Evolutionary conservation across 2,888 invertebrate species (phyloP), one percentile per base, ranked within the genome.

Genomic region (Drosophila mulleri): DNA sequence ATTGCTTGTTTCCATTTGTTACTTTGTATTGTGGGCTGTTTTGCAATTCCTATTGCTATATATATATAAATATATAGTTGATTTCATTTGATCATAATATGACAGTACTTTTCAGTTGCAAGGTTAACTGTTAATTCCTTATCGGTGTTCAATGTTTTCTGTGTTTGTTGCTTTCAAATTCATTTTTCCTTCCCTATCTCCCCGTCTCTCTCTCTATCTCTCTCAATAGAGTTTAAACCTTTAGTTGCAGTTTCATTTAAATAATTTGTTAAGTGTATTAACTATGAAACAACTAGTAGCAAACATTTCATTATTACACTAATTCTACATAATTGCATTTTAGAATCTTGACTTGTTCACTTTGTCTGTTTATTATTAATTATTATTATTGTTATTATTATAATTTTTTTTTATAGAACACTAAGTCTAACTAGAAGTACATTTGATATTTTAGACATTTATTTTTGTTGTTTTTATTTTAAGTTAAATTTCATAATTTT

Each of bases 211-310:
- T 14, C 4, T 39, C 14, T 47, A 16, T 53, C 16, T 20, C 20
- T 39, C 39, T 41, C 60, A 53, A 23, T 67, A 56, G 57, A 67
- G 66, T 61, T 70, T 65, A 79, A 82, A 67, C 72, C 74, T 47
- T 82, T 63, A 72, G 57, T 78, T 73, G 67, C 65, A 75, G 67
- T 72, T 72, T 29, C 42, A 45, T 67, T 57, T 37, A 64, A 59
- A 65, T 61, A 63, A 70, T 79, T 76, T 78, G 80, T 75, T 70
- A 66, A 75, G 54, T 52, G 58, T 78, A 80, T 72, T 78, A 79
- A 65, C 80, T 80, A 80, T 69, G 87, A 75, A 83, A 86, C 85
- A 80, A 88, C 87, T 83, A 87, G 81, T 86, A 70, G 87, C 83
- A 86, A 83, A 83, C 67, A 80, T 62, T 83, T 75, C 37, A 69